Conservation (phyloP, 2,113 vertebrate species). For the Antennarius striatus region DNA sequence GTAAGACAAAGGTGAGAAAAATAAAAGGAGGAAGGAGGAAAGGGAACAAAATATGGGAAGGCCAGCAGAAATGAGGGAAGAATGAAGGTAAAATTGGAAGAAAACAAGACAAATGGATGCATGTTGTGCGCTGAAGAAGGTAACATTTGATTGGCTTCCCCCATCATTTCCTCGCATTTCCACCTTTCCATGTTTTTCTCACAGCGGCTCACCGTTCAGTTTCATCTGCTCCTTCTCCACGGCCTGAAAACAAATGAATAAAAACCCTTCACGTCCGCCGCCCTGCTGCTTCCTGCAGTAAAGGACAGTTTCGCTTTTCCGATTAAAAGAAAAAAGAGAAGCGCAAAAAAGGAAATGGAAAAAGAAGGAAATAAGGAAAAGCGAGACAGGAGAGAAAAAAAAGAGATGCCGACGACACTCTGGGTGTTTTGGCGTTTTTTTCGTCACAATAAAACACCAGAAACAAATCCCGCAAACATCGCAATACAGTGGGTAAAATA, state of each 20-base stretch:
- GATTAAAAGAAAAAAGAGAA: no score
- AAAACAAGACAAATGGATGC: not conserved
- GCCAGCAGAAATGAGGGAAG: not conserved
- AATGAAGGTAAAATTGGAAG: not conserved
- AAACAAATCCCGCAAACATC: no score
- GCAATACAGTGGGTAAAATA: no score
- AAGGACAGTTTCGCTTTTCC: no score
- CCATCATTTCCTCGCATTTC: not conserved
- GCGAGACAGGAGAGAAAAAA: no score
- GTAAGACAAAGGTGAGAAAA: not conserved
- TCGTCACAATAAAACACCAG: no score
- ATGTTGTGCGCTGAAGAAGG: not conserved
- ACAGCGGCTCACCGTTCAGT: conserved; percentile 12
- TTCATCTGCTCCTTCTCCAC: conserved; percentile 10
- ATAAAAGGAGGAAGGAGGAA: not conserved
- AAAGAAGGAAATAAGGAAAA: no score
- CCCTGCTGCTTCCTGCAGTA: no score
- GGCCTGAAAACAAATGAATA: not conserved
- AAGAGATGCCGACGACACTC: no score
- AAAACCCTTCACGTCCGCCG: no score
- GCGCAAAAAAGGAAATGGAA: no score
- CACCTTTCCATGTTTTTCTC: conserved; percentile 7
- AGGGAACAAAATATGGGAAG: not conserved
- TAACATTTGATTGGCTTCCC: not conserved
- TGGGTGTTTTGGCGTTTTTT: no score